Evolutionary conservation across 2,888 invertebrate species (phyloP).

Genomic region (Melinopterus prodromus): DNA sequence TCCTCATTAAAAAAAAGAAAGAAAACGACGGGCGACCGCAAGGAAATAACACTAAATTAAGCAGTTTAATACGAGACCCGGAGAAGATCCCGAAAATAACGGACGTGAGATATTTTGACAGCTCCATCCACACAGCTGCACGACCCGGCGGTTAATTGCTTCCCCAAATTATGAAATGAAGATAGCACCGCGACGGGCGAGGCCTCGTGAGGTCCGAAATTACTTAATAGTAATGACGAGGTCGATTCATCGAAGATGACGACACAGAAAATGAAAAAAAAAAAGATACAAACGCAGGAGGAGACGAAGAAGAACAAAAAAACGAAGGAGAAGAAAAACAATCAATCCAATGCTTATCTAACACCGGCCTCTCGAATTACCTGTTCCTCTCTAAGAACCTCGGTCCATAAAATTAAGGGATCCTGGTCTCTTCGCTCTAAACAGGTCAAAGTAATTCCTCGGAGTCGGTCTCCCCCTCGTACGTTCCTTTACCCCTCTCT

Average conservation of each 20-base stretch:
- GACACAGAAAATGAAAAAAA: background rate
- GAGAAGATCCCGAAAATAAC: background rate
- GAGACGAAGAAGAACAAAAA: conserved; percentile 5
- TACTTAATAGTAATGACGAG: conserved; percentile 22
- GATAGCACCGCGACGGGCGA: conserved; percentile 6
- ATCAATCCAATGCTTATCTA: conserved; percentile 21
- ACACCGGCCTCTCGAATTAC: conserved; percentile 5
- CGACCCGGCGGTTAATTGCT: conserved; percentile 11
- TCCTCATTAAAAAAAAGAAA: background rate
- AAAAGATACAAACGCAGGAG: background rate
- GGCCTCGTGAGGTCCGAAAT: background rate
- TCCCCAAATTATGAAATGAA: conserved; percentile 24
- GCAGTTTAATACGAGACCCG: background rate
- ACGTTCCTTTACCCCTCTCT: conserved; percentile 23
- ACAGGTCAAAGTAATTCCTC: conserved; percentile 28
- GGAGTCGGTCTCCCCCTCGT: conserved; percentile 20
- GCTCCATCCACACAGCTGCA: background rate
- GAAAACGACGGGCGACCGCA: background rate
- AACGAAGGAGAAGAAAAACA: conserved; percentile 6
- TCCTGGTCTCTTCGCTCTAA: conserved; percentile 22
- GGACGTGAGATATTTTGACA: conserved; percentile 22
- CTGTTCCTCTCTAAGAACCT: background rate
- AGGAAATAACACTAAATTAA: background rate
- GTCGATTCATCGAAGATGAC: conserved; percentile 14
- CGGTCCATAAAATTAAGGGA: conserved; percentile 32